These are phyloP conservation scores for Gambusia affinis DNA, from an alignment of 2,113 vertebrate genomes.

Conservation along the genomic window DNA sequence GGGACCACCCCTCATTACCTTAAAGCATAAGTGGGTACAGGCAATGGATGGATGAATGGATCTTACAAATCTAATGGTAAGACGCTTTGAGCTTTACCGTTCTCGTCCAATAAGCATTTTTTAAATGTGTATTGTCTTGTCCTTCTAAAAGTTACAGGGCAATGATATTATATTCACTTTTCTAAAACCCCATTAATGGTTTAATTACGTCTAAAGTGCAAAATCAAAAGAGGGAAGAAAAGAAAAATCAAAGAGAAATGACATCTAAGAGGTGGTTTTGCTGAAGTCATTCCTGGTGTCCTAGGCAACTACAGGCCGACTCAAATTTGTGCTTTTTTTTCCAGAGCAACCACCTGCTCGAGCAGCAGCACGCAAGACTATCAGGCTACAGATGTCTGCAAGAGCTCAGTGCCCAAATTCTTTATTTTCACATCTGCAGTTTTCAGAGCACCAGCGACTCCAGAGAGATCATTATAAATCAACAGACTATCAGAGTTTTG, in stretches of 20 bases:
- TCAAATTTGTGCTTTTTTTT: no score
- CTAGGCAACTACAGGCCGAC: background rate
- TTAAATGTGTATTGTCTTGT: background rate
- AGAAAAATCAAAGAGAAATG: background rate
- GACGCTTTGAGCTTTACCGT: no score
- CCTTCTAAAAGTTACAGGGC: background rate
- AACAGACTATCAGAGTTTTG: background rate
- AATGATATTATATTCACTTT: background rate
- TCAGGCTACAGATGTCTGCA: background rate
- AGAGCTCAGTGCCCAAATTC: background rate
- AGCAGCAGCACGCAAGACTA: background rate
- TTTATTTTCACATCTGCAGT: slow-evolving; percentile 6
- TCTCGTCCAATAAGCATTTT: background rate
- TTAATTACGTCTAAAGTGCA: no score
- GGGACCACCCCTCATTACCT: background rate
- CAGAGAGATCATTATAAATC: slow-evolving; percentile 1
- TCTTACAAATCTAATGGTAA: background rate
- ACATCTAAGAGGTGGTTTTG: background rate
- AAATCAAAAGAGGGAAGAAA: no score
- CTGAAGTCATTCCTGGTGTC: background rate
- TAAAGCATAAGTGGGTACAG: background rate
- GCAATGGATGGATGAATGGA: background rate
- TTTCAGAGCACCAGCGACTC: background rate
- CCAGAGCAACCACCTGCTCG: background rate
- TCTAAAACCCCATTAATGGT: background rate